Percentiles rank a stretch among this genome's conserved stretches.
These are phyloP conservation scores for Sitta carolinensis DNA, from an alignment of 2,797 vertebrate genomes.

Conservation along the genomic window DNA sequence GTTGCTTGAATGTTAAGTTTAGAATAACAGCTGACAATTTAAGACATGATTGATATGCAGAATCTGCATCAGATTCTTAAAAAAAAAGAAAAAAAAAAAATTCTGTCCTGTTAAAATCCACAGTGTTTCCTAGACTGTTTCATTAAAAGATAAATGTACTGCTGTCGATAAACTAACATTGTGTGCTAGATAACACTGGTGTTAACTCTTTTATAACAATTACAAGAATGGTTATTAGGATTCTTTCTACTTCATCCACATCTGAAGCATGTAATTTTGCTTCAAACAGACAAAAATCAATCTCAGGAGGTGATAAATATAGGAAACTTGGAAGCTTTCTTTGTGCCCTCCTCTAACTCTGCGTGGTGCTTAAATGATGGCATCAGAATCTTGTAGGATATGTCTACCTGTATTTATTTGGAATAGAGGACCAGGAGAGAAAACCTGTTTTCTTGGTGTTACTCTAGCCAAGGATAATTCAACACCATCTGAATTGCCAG, in stretches of 20 bases:
- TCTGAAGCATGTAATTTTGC: neutral
- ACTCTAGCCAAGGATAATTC: neutral
- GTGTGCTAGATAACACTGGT: neutral
- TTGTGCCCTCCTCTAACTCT: neutral
- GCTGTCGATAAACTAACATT: neutral
- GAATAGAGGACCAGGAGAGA: neutral
- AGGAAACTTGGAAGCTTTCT: neutral
- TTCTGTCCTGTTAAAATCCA: neutral
- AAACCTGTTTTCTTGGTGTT: neutral
- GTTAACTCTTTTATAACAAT: neutral
- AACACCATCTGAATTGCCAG: neutral
- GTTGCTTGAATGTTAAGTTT: constrained; percentile 30
- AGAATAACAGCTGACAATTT: constrained; percentile 29
- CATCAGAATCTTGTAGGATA: neutral
- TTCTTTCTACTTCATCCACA: neutral
- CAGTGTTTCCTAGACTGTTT: neutral
- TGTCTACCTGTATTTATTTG: neutral
- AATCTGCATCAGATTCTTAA: neutral
- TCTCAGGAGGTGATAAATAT: neutral
- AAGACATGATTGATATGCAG: constrained; percentile 13
- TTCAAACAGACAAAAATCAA: neutral
- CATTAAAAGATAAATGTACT: neutral
- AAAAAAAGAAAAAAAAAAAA: neutral
- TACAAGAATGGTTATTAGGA: neutral
- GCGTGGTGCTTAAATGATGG: neutral